phyloP scores from a whole-genome alignment of 1,140 invertebrate genomes.

The Heliconius congener region DNA sequence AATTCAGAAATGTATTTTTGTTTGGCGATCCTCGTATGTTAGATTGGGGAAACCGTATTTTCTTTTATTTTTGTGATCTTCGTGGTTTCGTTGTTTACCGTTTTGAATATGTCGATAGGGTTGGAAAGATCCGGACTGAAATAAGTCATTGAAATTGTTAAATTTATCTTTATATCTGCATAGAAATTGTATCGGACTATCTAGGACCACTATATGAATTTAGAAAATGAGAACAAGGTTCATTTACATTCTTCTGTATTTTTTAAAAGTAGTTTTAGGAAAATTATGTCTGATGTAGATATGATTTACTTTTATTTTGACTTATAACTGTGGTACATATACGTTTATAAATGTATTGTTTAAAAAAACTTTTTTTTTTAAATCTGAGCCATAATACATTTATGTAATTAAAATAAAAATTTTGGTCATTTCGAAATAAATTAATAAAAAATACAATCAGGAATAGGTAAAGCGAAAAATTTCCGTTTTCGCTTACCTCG shows the following conservation, averaged over 20 bases:
- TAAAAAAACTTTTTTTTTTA: too few species aligned
- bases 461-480: not conserved
- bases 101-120: not conserved
- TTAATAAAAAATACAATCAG: constrained; percentile 11
- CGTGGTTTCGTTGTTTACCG: not conserved
- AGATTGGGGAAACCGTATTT: constrained; percentile 25
- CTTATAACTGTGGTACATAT: too few species aligned
- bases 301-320: too few species aligned
- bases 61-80: constrained; percentile 19
- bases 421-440: not conserved
- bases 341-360: too few species aligned
- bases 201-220: too few species aligned
- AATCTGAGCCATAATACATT: too few species aligned
- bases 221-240: too few species aligned
- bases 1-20: constrained; percentile 62
- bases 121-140: not conserved
- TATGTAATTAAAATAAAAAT: too few species aligned
- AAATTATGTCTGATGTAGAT: too few species aligned
- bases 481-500: constrained; percentile 15
- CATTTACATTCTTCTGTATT: too few species aligned
- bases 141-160: not conserved
- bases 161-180: not conserved
- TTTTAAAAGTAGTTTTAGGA: too few species aligned
- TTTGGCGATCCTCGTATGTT: constrained; percentile 32
- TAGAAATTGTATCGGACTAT: not conserved